Evolutionary conservation across 2,888 invertebrate species (phyloP), one percentile per base, ranked within the genome.

Genomic region (Zygothrica quintamaculata): DNA sequence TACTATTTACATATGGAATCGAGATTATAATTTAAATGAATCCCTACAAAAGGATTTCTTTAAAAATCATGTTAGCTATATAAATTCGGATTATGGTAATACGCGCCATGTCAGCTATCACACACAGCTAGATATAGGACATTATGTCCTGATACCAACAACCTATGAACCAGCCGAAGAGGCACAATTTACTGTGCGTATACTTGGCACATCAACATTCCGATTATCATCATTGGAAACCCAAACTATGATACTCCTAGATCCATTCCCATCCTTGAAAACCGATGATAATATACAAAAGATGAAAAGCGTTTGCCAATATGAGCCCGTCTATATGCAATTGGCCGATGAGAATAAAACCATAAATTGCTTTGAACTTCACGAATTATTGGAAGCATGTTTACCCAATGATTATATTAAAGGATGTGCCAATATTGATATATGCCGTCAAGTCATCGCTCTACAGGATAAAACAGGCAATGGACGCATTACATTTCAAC

Each of bases 341-440:
- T 90, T 97, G 66, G 97, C 97, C 0, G 97, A 98, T 89, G 97
- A 98, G 88, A 97, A 97, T 88, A 91, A 91, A 78, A 96, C 97
- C 0, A 96, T 98, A 18, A 97, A 97, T 85, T 95, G 97, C 2
- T 98, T 97, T 88, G 97, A 97, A 89, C 92, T 98, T 3, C 97
- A 97, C 90, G 98, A 98, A 89, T 91, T 98, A 12, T 91, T 98
- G 22, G 97, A 98, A 85, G 96, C 96, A 0, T 97, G 97, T 90
- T 92, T 98, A 57, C 98, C 97, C 0, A 98, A 98, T 89, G 97
- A 98, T 92, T 98, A 97, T 84, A 97, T 98, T 74, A 98, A 97
- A 88, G 97, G 97, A 80, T 97, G 97, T 90, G 97, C 97, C 0
- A 96, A 96, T 11, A 94, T 97, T 79, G 97, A 97, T 90, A 97